Base-by-base conservation (phyloP, 2,797 vertebrate species). In the Remorina albescens region DNA sequence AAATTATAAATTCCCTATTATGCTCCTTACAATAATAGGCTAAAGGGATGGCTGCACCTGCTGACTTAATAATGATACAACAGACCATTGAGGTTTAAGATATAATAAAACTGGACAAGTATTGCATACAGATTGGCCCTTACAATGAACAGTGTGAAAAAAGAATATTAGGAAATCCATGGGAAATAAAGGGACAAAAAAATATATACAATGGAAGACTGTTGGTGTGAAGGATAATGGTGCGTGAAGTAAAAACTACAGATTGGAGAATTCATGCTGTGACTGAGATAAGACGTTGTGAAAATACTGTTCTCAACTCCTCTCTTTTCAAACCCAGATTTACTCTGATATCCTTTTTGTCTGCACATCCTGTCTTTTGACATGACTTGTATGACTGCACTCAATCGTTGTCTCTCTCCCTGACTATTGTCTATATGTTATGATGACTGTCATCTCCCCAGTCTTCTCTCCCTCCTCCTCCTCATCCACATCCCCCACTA, bases 341-440 rank as follows among this genome's bases (percentile, higher is more conserved):
- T 77, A 86, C 56, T 85, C 82, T 81, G 88, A 87, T 90, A 87
- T 85, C 76, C 87, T 78, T 87, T 87, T 87, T 90, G 88, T 91
- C 80, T 86, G 66, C 86, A 88, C 78, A 87, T 89, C 85, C 81
- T 78, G 82, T 87, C 86, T 87, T 90, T 87, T 88, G 79, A 88
- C 89, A 88, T 16, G 64, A 87, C 84, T 89, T 89, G 84, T 90
- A 78, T 63, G 42, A 90, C 86, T 78, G 75, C 84, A 86, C 88
- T 89, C 88, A 86, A 84, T 89, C 71, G 70, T 71, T 71, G 76
- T 86, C 86, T 88, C 78, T 74, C 83, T 81, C 76, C 71, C 86
- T 83, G 82, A 83, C 82, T 86, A 90, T 89, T 92, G 90, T 91
- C 89, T 91, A 88, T 89, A 86, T 88, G 90, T 82, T 90, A 86